These are phyloP conservation scores for Coryphaenoides rupestris DNA, from an alignment of 2,113 vertebrate genomes.

Conservation along the genomic window DNA sequence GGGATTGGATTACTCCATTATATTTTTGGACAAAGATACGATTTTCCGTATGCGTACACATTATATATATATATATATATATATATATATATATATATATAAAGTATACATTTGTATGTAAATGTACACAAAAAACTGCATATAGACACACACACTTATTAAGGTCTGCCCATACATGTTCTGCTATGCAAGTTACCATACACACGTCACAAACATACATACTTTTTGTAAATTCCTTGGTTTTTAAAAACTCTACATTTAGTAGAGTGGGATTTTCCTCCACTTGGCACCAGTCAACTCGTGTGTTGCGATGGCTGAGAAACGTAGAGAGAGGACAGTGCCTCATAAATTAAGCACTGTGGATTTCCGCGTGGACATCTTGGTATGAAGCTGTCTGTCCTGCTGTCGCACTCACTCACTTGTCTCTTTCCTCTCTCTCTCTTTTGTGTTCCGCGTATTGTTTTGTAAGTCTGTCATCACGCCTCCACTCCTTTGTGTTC, in stretches of 20 bases:
- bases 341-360: constrained; percentile 48
- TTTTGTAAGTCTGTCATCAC: not conserved
- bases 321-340: constrained; percentile 56
- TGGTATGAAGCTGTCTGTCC: constrained; percentile 72
- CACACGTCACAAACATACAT: constrained; percentile 61
- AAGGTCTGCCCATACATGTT: constrained; percentile 59
- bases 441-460: not conserved
- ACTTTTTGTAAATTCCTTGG: constrained; percentile 66
- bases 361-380: constrained; percentile 61
- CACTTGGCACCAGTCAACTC: constrained; percentile 77
- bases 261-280: constrained; percentile 75
- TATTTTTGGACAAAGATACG: constrained; percentile 54
- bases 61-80: constrained; percentile 53
- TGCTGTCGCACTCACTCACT: constrained; percentile 38
- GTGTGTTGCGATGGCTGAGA: constrained; percentile 61
- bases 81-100: constrained; percentile 53
- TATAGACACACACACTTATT: constrained; percentile 64
- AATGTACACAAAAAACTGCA: constrained; percentile 70
- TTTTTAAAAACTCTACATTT: constrained; percentile 76
- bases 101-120: constrained; percentile 60
- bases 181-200: constrained; percentile 57
- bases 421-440: not conserved
- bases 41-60: no score
- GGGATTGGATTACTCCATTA: constrained; percentile 45
- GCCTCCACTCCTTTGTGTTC: not conserved